phyloP scores from a whole-genome alignment of 2,113 vertebrate species.

The Ophthalmolycus amberensis region DNA sequence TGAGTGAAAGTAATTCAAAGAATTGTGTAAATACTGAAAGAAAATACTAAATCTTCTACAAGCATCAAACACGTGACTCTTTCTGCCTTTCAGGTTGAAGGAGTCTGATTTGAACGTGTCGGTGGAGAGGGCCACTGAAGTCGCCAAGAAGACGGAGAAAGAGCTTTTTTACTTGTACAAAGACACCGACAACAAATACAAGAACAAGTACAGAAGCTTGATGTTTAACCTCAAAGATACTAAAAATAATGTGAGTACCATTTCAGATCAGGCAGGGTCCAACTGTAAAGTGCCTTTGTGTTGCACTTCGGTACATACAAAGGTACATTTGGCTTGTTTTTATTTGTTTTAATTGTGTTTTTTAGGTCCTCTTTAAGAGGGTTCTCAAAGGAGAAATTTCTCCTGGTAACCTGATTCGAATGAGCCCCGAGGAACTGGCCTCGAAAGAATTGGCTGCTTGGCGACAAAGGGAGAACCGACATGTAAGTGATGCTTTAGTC shows the following conservation, averaged over 20 bases:
- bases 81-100: constrained; percentile 85
- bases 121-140: constrained; percentile 91
- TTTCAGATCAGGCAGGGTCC: not conserved
- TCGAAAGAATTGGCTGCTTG: constrained; percentile 98
- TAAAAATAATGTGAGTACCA: constrained; percentile 93
- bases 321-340: constrained; percentile 8
- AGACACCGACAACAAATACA: constrained; percentile 97
- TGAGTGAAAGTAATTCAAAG: not conserved
- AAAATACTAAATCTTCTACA: not conserved
- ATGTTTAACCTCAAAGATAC: constrained; percentile 99
- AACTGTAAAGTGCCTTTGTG: not conserved
- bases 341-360: not conserved
- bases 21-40: not conserved
- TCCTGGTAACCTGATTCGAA: constrained; percentile 93
- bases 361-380: constrained; percentile 93
- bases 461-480: constrained; percentile 96
- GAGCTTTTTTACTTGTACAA: constrained; percentile 96
- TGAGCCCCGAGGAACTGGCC: constrained; percentile 98
- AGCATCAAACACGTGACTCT: not conserved
- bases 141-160: constrained; percentile 94
- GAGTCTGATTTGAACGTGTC: constrained; percentile 92
- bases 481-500: constrained; percentile 84
- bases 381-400: constrained; percentile 96
- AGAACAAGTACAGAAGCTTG: constrained; percentile 98
- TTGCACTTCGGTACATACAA: not conserved